Conservation (phyloP, 2,113 vertebrate genomes). For the Peromyscus polionotus region DNA sequence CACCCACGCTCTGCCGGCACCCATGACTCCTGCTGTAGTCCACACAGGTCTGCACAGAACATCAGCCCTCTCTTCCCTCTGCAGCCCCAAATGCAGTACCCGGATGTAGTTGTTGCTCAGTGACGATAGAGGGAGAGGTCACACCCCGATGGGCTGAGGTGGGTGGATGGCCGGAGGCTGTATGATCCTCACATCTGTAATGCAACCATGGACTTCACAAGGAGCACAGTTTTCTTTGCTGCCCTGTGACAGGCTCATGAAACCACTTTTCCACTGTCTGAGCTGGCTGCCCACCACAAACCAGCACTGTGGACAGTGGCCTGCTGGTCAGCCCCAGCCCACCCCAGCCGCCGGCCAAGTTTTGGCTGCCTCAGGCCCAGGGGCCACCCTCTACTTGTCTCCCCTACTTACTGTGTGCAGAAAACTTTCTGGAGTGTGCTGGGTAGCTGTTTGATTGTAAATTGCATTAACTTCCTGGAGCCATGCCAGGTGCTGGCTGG, state of each 20-base stretch:
- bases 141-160: background rate
- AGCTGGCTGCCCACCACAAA: background rate
- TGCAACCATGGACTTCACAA: background rate
- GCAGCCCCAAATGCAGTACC: too few relatives aligned
- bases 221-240: background rate
- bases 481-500: constrained; percentile 54
- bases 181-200: background rate
- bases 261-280: background rate
- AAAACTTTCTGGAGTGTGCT: constrained; percentile 46
- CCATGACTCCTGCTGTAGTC: background rate
- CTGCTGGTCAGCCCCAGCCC: background rate
- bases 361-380: rapidly evolving
- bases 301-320: background rate
- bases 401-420: constrained; percentile 14
- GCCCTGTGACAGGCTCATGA: background rate
- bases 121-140: background rate
- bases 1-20: background rate
- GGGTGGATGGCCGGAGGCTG: background rate
- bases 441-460: constrained; percentile 41
- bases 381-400: background rate
- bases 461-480: constrained; percentile 67
- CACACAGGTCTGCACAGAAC: background rate
- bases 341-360: background rate
- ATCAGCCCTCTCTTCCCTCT: background rate
- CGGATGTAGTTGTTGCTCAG: background rate